Evolutionary conservation across 1,140 invertebrate genomes (phyloP).

Genomic region (Uloborus diversus): DNA sequence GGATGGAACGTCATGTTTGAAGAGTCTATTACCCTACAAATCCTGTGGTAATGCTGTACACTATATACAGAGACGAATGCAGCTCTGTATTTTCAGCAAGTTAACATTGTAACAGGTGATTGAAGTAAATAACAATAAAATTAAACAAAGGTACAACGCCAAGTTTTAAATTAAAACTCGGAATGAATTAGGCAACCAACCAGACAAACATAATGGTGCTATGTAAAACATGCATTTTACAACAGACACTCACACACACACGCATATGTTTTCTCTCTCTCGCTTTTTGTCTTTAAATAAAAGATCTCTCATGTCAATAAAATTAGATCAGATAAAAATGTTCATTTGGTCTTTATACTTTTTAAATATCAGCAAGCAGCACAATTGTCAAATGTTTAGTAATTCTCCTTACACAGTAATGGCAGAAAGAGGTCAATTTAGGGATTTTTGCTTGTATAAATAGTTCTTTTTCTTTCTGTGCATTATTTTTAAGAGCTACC

Average conservation of each 20-base stretch:
- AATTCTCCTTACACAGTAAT: slow-evolving; percentile 38
- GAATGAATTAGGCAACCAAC: not conserved
- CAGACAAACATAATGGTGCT: not conserved
- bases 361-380: not conserved
- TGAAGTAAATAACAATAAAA: not conserved
- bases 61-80: slow-evolving; percentile 20
- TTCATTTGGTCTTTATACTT: not conserved
- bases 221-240: slow-evolving; percentile 1
- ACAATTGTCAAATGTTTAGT: slow-evolving; percentile 39
- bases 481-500: slow-evolving; percentile 49
- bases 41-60: slow-evolving; percentile 31
- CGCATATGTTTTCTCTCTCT: too few species aligned
- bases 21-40: slow-evolving; percentile 48
- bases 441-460: slow-evolving; percentile 40
- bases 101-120: not conserved
- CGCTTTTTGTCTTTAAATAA: not conserved
- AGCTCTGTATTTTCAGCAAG: slow-evolving; percentile 1
- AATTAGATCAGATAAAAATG: not conserved
- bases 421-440: slow-evolving; percentile 27
- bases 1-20: slow-evolving; percentile 40
- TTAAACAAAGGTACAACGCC: not conserved
- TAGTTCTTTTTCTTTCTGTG: slow-evolving; percentile 30
- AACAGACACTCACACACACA: too few species aligned
- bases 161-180: not conserved
- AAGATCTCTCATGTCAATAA: not conserved